A percentile compares a stretch with the other conserved stretches of the same genome.
Evolutionary conservation across 1,140 invertebrate species (phyloP).

Genomic region (Drosophila grimshawi): DNA sequence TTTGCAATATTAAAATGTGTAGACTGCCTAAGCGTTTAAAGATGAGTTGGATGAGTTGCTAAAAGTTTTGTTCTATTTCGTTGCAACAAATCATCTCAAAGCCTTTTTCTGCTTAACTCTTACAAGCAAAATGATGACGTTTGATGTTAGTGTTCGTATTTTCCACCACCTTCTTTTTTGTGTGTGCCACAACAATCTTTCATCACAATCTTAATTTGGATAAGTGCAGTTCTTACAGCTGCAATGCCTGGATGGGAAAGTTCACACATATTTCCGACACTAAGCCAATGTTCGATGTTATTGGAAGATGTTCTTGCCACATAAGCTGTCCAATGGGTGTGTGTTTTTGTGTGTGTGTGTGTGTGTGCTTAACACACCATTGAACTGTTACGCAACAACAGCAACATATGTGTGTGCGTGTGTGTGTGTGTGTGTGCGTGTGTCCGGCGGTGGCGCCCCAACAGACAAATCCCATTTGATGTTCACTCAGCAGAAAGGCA

Average conservation of each 20-base stretch:
- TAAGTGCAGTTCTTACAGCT: conserved; percentile 63
- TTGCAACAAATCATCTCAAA: not conserved
- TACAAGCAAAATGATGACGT: conserved; percentile 54
- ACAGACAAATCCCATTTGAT: conserved; percentile 81
- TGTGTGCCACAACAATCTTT: conserved; percentile 43
- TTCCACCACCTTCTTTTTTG: not conserved
- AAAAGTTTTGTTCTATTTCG: conserved; percentile 6
- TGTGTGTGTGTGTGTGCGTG: conserved; percentile 54
- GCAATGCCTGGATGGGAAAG: conserved; percentile 37
- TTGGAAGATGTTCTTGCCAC: conserved; percentile 64
- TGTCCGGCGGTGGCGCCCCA: conserved; percentile 55
- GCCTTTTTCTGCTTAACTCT: not conserved
- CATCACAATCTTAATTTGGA: conserved; percentile 71
- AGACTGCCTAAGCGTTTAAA: not conserved
- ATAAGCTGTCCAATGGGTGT: conserved; percentile 57
- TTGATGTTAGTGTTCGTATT: conserved; percentile 25
- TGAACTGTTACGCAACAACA: conserved; percentile 75
- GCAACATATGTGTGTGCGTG: conserved; percentile 62
- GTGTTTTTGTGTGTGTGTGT: conserved; percentile 14
- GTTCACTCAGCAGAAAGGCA: conserved; percentile 83
- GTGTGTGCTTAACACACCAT: conserved; percentile 76
- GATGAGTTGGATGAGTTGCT: not conserved
- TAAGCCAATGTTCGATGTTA: conserved; percentile 56
- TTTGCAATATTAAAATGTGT: too few species aligned
- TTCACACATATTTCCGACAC: conserved; percentile 54